phyloP scores from a whole-genome alignment of 1,140 invertebrate genomes.

The Drosophila leontia region DNA sequence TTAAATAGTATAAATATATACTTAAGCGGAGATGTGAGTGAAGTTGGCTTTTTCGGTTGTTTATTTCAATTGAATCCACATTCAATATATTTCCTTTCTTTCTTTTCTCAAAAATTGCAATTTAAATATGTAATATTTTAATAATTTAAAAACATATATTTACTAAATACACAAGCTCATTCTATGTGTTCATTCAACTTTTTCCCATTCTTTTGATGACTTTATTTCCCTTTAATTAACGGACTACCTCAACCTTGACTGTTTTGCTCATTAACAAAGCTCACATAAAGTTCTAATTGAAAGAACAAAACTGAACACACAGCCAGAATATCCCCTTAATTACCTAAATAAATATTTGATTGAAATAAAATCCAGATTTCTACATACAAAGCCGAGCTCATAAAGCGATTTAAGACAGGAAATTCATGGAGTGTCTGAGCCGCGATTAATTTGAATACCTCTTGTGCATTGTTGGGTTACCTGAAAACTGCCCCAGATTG shows the following conservation, averaged over 20 bases:
- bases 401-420: constrained; percentile 15
- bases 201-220: not conserved
- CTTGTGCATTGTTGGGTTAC: constrained; percentile 14
- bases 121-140: not conserved
- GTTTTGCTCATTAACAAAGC: constrained; percentile 28
- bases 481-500: constrained; percentile 40
- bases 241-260: constrained; percentile 31
- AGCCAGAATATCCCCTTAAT: constrained; percentile 1
- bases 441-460: constrained; percentile 32
- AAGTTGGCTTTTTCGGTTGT: not conserved
- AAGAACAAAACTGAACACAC: constrained; percentile 10
- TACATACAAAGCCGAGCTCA: not conserved
- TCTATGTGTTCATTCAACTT: not conserved
- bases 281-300: constrained; percentile 32
- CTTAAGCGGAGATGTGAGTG: not conserved
- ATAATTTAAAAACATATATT: not conserved
- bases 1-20: constrained; percentile 5
- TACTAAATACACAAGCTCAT: not conserved
- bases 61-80: not conserved
- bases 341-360: constrained; percentile 17
- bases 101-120: not conserved
- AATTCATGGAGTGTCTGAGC: constrained; percentile 18
- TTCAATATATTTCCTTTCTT: no score
- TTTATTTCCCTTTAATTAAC: constrained; percentile 12
- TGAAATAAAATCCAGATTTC: no score